Evolutionary conservation across 1,140 invertebrate species (phyloP).

Genomic region (Bathynomus jamesi): DNA sequence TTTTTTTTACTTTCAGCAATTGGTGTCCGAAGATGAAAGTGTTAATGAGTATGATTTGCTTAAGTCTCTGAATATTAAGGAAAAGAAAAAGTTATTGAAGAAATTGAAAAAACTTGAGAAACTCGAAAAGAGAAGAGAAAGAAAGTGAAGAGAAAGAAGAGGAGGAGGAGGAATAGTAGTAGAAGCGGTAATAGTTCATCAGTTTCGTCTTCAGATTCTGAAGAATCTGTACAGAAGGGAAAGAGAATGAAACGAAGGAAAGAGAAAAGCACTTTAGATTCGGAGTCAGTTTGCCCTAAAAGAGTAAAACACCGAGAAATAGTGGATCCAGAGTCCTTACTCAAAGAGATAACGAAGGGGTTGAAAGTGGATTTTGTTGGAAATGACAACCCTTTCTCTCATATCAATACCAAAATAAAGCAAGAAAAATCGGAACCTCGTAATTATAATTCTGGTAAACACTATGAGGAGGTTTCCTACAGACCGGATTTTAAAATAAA

Average conservation of each 20-base stretch:
- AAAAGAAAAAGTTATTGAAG: conserved; percentile 83
- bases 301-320: conserved; percentile 18
- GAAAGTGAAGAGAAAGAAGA: conserved; percentile 51
- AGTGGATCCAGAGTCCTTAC: conserved; percentile 23
- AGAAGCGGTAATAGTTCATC: conserved; percentile 26
- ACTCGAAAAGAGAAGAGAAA: conserved; percentile 39
- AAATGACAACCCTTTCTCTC: conserved; percentile 16
- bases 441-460: too few species aligned
- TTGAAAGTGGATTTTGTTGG: conserved; percentile 33
- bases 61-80: conserved; percentile 71
- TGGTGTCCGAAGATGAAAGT: conserved; percentile 43
- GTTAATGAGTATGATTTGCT: conserved; percentile 64
- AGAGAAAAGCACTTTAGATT: conserved; percentile 31
- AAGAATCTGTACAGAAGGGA: conserved; percentile 39
- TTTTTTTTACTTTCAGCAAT: conserved; percentile 38
- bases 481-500: too few species aligned
- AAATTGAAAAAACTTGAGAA: conserved; percentile 58
- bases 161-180: conserved; percentile 44
- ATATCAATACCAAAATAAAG: background rate
- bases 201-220: conserved; percentile 32
- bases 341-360: conserved; percentile 31
- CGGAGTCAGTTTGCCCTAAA: too few species aligned
- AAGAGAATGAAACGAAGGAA: conserved; percentile 32
- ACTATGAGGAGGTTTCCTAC: too few species aligned
- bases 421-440: too few species aligned